Base-by-base conservation (phyloP, 2,797 vertebrate species). In the Mus minutoides region DNA sequence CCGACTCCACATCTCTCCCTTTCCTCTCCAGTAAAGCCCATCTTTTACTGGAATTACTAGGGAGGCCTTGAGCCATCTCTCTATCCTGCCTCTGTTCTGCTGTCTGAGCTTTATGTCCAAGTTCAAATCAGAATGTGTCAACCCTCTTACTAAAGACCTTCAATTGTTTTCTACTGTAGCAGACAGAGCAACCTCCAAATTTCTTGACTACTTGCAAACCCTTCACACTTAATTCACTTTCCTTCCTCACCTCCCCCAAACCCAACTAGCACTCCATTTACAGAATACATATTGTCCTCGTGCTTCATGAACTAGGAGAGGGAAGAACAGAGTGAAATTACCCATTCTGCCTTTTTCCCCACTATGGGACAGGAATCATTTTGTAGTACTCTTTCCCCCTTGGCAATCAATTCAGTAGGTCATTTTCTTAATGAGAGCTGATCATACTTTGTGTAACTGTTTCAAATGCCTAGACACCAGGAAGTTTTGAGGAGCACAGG, bases 351-450 rank as follows among this genome's bases (percentile, higher is more conserved):
- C 54, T 95, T 86, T 67, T 60, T 10, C n/a, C 37, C 40, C 56
- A n/a, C 67, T 8, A 37, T 10, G 67, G 67, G 17, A n/a, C n/a
- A 12, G 67, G 40, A 52, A 78, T 88, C 54, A 83, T 82, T 80
- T 88, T 89, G 64, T n/a, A 31, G 37, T n/a, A 64, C 78, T 76
- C 22, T 64, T 79, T 91, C n/a, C 21, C 56, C 78, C 40, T 92
- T 82, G 83, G 58, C 86, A 64, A 75, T 95, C 83, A 95, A 40
- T 64, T 82, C 89, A 76, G 12, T 76, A 69, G 85, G 46, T 92
- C 80, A 75, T 95, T 91, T 94, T 94, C 87, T 80, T 91, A 90
- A 95, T 78, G 91, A 95, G 60, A 87, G 78, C 91, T 80, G n/a
- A 84, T 94, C 89, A 52, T 46, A 75, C 54, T 87, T 82, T 75